Base-by-base conservation (phyloP, 2,113 vertebrate species). In the Sorex araneus region DNA sequence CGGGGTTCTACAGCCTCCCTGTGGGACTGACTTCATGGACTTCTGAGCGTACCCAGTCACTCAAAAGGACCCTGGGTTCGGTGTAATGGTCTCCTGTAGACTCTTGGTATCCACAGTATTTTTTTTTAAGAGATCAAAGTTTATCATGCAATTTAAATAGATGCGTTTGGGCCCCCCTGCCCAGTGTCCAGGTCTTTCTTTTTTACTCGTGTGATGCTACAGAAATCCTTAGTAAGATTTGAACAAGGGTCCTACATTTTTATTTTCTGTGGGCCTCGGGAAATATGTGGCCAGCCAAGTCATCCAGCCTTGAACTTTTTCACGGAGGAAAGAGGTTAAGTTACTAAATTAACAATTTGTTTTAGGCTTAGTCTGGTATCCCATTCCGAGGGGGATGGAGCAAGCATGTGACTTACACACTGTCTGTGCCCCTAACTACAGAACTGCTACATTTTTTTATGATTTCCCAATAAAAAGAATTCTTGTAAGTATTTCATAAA, bases 361-460 rank as follows among this genome's bases (percentile, higher is more conserved):
- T 86, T n/a, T 40, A 71, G 47, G 21, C 57, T 70, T 73, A 27
- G n/a, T 74, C 81, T 75, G 32, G 32, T 75, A 92, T 70, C 63
- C 11, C 23, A 32, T 50, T 80, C 18, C 66, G 7, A 12, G n/a
- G 50, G 19, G 8, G 1, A 30, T 23, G 12, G 40, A 74, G 7
- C 75, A 69, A 81, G 45, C 10, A 25, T 32, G 5, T 54, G 11
- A 60, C 10, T 32, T 57, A 64, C 15, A 47, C 23, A 71, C 1
- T 71, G 11, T 60, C 45, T 63, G 54, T 64, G 77, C 8, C 82
- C 28, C 1, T 50, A 10, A 11, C 73, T 60, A 47, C 25, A 84
- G n/a, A 76, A 76, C 23, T 36, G 0, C 9, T 47, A 77, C 15
- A 27, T 36, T n/a, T 90, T 36, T n/a, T 90, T 80, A n/a, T 69